These are phyloP conservation scores for Misgurnus mizolepis DNA, from an alignment of 2,113 vertebrate genomes.

Conservation along the genomic window DNA sequence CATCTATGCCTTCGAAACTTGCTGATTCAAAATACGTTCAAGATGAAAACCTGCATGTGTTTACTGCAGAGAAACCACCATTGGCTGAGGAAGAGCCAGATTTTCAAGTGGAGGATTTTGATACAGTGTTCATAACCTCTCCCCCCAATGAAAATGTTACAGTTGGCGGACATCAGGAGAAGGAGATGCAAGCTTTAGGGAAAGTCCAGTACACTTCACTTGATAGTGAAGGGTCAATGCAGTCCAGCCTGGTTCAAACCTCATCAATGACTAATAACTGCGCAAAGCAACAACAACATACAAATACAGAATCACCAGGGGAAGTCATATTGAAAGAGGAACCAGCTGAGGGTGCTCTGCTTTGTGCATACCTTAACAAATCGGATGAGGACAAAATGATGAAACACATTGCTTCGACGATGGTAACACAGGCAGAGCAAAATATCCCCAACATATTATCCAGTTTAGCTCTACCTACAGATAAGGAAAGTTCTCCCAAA, in stretches of 20 bases:
- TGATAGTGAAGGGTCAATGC: neutral
- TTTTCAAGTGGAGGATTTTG: conserved; percentile 23
- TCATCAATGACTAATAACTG: conserved; percentile 5
- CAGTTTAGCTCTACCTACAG: neutral
- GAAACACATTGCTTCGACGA: conserved; percentile 52
- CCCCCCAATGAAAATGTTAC: neutral
- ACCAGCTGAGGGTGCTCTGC: neutral
- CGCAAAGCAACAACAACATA: conserved; percentile 5
- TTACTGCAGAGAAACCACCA: conserved; percentile 39
- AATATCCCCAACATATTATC: neutral
- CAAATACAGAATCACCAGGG: conserved; percentile 29
- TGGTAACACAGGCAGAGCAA: neutral
- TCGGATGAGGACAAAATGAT: conserved; percentile 65
- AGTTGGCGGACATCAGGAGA: neutral
- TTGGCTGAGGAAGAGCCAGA: conserved; percentile 50
- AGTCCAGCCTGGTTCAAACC: neutral
- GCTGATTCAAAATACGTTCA: neutral
- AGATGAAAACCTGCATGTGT: neutral
- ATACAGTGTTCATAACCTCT: conserved; percentile 12
- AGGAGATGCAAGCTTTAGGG: neutral
- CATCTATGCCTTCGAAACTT: neutral
- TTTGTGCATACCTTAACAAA: conserved; percentile 56
- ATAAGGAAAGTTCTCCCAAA: neutral
- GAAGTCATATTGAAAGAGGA: conserved; percentile 6
- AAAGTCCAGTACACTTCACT: neutral